phyloP scores from a whole-genome alignment of 2,113 vertebrate species.

The Galbula dea region DNA sequence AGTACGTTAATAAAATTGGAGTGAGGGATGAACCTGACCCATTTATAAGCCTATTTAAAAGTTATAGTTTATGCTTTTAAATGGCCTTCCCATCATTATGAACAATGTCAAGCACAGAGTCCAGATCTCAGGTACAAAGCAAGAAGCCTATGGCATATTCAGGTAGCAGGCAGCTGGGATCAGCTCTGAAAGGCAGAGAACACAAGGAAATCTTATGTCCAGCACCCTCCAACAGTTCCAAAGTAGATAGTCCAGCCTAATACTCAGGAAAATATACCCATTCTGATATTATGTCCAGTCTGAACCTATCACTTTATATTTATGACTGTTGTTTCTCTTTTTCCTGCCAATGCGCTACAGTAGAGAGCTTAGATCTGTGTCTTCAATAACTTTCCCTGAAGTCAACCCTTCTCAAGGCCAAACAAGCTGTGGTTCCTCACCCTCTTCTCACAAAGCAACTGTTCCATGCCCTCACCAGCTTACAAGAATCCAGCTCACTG shows the following conservation, averaged over 20 bases:
- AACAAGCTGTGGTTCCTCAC: not conserved
- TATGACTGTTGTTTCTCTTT: not conserved
- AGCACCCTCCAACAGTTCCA: not conserved
- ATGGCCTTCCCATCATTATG: not conserved
- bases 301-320: not conserved
- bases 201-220: not conserved
- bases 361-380: not conserved
- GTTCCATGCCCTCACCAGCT: fast-evolving
- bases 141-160: not conserved
- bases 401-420: not conserved
- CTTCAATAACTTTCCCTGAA: not conserved
- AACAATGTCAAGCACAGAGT: not conserved
- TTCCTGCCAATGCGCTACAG: not conserved
- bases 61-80: not conserved
- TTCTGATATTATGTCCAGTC: not conserved
- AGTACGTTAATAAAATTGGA: not conserved
- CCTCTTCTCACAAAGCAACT: not conserved
- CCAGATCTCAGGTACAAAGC: not conserved
- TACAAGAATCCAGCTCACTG: fast-evolving
- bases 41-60: not conserved
- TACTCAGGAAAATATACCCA: not conserved
- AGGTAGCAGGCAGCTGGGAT: not conserved
- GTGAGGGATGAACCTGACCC: not conserved
- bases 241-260: not conserved
- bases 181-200: not conserved